A percentile compares a stretch with the other conserved stretches of the same genome.
Evolutionary conservation across 1,140 invertebrate species (phyloP).

Genomic region (Globodera rostochiensis): DNA sequence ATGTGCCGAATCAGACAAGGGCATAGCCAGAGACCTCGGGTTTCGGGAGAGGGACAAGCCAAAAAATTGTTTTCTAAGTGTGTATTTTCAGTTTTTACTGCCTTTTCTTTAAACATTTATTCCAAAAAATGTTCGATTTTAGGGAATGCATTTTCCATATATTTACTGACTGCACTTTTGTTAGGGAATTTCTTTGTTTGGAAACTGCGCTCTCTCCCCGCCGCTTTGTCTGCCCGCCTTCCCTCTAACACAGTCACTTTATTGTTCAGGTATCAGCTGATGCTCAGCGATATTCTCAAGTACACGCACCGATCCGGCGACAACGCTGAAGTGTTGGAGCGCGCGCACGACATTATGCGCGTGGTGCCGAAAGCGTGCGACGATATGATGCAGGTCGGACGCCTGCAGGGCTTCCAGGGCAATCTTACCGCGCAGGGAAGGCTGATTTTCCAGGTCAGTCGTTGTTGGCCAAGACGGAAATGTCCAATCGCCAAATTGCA

Average conservation of each 20-base stretch:
- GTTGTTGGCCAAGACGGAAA: not conserved
- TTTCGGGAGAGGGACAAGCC: no score
- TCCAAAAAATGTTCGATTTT: no score
- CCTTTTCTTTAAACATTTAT: no score
- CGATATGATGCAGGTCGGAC: constrained; percentile 98
- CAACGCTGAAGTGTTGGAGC: constrained; percentile 75
- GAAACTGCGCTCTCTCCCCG: not conserved
- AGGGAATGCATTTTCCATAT: no score
- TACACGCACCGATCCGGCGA: constrained; percentile 72
- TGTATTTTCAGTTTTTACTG: no score
- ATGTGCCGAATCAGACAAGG: no score
- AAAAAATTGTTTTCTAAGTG: no score
- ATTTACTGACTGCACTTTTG: no score
- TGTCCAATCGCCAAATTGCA: constrained; percentile 11
- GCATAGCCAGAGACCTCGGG: no score
- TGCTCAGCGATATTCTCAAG: constrained; percentile 77
- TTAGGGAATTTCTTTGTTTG: no score
- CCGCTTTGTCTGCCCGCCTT: not conserved
- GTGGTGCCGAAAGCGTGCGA: constrained; percentile 94
- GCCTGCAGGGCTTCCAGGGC: constrained; percentile 93
- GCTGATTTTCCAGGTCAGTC: constrained; percentile 77
- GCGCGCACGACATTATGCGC: constrained; percentile 78
- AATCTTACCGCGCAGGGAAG: constrained; percentile 97
- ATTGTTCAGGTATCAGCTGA: constrained; percentile 77
- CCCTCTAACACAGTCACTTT: constrained; percentile 2